These are phyloP conservation scores for Ectropis crepuscularia DNA, from an alignment of 2,888 invertebrate species.

Conservation along the genomic window DNA sequence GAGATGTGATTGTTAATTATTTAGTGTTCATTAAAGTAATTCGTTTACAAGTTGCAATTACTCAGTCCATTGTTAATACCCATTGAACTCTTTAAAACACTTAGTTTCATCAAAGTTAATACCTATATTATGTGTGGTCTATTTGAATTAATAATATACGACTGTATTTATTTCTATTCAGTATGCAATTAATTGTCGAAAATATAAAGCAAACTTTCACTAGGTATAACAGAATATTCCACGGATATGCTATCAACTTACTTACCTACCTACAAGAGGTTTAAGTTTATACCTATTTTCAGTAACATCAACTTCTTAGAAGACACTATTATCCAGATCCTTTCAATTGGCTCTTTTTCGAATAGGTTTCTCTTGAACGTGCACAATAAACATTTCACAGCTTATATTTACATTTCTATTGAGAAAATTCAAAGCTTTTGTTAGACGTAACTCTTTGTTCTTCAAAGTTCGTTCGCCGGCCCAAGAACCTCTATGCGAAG, in stretches of 20 bases:
- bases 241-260: too few species aligned
- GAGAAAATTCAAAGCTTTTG: slow-evolving; percentile 31
- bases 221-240: too few species aligned
- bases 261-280: too few species aligned
- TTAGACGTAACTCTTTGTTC: slow-evolving; percentile 34
- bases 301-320: slow-evolving; percentile 1
- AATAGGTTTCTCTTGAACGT: slow-evolving; percentile 26
- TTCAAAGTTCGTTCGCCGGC: slow-evolving; percentile 34
- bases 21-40: not conserved
- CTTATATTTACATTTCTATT: slow-evolving; percentile 23
- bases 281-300: not conserved
- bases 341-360: slow-evolving; percentile 19
- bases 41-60: slow-evolving; percentile 4
- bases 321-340: slow-evolving; percentile 6
- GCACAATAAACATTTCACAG: slow-evolving; percentile 21
- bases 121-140: too few species aligned
- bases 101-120: too few species aligned
- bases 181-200: too few species aligned
- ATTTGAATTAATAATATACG: too few species aligned
- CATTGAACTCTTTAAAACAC: too few species aligned
- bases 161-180: too few species aligned
- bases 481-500: slow-evolving; percentile 24
- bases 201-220: too few species aligned
- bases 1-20: not conserved
- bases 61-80: not conserved